phyloP scores from a whole-genome alignment of 2,888 invertebrate species.

The Heliconius ismenius region DNA sequence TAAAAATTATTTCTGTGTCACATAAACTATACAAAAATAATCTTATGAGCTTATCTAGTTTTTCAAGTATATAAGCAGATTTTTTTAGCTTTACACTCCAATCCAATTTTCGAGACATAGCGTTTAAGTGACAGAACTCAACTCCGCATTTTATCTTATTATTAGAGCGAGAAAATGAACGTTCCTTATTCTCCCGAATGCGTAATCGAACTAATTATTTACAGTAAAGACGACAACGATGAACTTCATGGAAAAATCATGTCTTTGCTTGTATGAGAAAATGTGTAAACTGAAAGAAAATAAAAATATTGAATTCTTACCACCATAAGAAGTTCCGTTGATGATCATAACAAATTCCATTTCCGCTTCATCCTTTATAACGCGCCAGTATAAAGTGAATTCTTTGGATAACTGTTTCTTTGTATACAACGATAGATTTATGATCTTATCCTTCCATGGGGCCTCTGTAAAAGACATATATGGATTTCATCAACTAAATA shows the following conservation, averaged over 20 bases:
- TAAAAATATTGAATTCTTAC: conserved; percentile 51
- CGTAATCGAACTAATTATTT: no score
- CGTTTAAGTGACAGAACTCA: neutral
- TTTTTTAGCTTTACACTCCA: neutral
- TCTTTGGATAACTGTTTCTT: conserved; percentile 87
- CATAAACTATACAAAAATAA: no score
- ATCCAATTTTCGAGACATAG: neutral
- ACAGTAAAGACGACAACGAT: no score
- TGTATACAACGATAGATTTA: conserved; percentile 87
- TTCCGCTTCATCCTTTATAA: conserved; percentile 91
- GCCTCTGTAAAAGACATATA: conserved; percentile 81
- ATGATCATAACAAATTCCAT: conserved; percentile 93
- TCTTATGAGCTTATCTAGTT: no score
- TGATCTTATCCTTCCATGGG: conserved; percentile 86
- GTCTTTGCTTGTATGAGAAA: neutral
- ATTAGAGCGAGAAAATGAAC: no score
- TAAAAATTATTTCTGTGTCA: no score
- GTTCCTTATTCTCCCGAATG: no score
- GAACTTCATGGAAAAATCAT: no score
- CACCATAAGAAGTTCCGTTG: conserved; percentile 93
- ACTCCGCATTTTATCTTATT: neutral
- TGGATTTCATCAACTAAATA: no score
- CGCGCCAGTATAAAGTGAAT: conserved; percentile 91
- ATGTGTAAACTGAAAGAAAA: neutral
- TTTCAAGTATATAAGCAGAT: no score